Evolutionary conservation across 2,888 invertebrate genomes (phyloP), one percentile per base, ranked within the genome.

Genomic region (Calephelis perditalis): DNA sequence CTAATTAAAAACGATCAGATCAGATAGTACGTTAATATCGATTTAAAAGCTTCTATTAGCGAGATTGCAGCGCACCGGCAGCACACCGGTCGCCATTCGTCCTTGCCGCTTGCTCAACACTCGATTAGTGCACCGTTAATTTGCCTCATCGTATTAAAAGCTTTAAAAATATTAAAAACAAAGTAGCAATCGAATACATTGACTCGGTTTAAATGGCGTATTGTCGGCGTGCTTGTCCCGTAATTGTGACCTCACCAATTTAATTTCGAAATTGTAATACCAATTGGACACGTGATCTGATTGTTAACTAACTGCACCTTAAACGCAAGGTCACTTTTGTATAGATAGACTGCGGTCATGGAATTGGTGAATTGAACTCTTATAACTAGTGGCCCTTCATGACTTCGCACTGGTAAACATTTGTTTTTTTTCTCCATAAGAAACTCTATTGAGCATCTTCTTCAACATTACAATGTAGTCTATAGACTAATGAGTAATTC

Each of bases 101-200:
- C 87, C 86, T 86, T 86, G 84, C 75, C 71, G 75, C 74, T 88
- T 86, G 79, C 86, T 70, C 81, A 85, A 86, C 78, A 62, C 68
- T 68, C 77, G 70, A 83, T 82, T 84, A 81, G 74, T 80, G 78
- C 79, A 71, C 74, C 69, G 73, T 70, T 70, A 66, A 73, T 78
- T 77, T 76, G 75, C 77, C 73, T 77, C 83, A 81, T 81, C 81
- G 73, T 73, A 78, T 82, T 86, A 86, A 85, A 82, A 86, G 84
- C 82, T 84, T 84, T 64, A 67, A 69, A 69, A 67, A 70, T 69
- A 66, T 63, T 59, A 64, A 58, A 58, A n/a, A 26, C 12, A 11
- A 15, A 58, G 49, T 52, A 43, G 40, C 49, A 49, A 58, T 58
- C 35, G 40, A 58, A 37, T 36, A 36, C 58, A 43, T 52, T 12